phyloP scores from a whole-genome alignment of 2,888 invertebrate genomes.

The Macaria liturata region DNA sequence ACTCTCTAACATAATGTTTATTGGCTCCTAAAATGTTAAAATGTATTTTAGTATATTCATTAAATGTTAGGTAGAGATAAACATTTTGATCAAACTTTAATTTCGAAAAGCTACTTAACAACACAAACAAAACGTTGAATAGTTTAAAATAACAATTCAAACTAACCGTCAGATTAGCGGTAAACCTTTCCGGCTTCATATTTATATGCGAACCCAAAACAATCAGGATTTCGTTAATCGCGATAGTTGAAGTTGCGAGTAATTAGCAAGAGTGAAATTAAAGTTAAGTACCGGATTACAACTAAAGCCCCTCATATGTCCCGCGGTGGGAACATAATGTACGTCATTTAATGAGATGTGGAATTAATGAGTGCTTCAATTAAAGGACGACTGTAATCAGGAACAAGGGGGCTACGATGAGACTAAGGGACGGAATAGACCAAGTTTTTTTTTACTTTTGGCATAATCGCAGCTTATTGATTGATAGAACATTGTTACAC shows the following conservation, averaged over 20 bases:
- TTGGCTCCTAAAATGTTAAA: no score
- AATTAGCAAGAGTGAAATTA: constrained; percentile 23
- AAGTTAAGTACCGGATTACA: constrained; percentile 23
- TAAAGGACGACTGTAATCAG: constrained; percentile 14
- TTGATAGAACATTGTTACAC: no score
- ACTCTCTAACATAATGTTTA: no score
- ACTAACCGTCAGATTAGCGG: constrained; percentile 13
- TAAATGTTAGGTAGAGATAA: no score
- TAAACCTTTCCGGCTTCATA: constrained; percentile 14
- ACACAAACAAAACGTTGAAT: constrained; percentile 7
- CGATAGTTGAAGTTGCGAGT: constrained; percentile 16
- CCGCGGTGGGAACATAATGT: no score
- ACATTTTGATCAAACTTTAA: no score
- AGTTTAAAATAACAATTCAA: constrained; percentile 16
- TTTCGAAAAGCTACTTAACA: no score
- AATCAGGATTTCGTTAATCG: constrained; percentile 17
- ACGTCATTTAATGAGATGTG: constrained; percentile 9
- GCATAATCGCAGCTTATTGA: no score
- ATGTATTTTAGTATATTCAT: no score
- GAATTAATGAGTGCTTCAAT: constrained; percentile 18
- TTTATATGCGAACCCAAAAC: constrained; percentile 21
- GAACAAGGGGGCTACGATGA: no score
- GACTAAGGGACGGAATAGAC: no score
- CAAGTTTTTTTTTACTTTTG: no score
- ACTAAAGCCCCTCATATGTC: constrained; percentile 8